Evolutionary conservation across 2,888 invertebrate species (phyloP), one percentile per base, ranked within the genome.

Genomic region (Ophioninae sp.): DNA sequence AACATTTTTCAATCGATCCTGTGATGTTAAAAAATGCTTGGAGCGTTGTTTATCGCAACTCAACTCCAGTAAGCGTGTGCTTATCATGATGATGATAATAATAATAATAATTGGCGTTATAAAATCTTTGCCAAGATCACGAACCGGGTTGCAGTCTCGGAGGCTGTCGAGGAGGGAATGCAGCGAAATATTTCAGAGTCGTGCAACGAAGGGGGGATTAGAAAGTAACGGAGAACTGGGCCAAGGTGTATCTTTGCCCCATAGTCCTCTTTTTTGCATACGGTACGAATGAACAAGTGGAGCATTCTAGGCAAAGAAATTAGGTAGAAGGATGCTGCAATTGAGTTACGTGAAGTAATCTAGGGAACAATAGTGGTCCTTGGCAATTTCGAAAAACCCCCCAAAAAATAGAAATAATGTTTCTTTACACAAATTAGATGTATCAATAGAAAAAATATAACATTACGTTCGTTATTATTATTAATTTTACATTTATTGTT

Each of bases 121-220:
- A n/a, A 69, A 69, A 58, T 37, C 69, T 69, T 69, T 69, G 69
- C 56, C 69, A 69, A 69, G 56, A 69, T 69, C 69, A 69, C 56
- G 69, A 69, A 56, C 69, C 56, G 30, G 30, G 51, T 69, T 69
- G 23, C 23, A 39, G 30, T n/a, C 5, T 51, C 9, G n/a, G 17
- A 8, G 9, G 2, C n/a, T 69, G 56, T 69, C 56, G 13, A 17
- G 17, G 44, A 69, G 56, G 69, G n/a, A 30, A 69, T 10, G 23
- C 23, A 44, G 69, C 23, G 51, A 69, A 30, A 17, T 17, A 51
- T 69, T 69, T 69, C 9, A 37, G 51, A 69, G 56, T 6, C n/a
- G 37, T 56, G 17, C 23, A 37, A 9, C n/a, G 56, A 56, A 56
- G 30, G 17, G 20, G 23, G 20, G 56, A 56, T 69, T 44, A 30